phyloP scores from a whole-genome alignment of 2,797 vertebrate genomes.

The Myotis daubentonii region DNA sequence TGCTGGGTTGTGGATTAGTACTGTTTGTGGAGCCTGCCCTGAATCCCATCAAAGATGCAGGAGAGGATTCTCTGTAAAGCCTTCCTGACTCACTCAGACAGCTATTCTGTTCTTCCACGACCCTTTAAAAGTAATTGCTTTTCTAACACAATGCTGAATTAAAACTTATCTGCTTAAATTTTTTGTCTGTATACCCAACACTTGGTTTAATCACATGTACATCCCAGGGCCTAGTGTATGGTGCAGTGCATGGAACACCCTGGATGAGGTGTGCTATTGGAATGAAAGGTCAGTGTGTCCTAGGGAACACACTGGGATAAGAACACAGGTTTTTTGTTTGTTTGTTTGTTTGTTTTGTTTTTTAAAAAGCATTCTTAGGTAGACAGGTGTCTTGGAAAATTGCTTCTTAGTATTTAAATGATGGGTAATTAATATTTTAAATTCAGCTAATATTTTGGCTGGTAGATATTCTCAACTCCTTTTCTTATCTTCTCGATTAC shows the following conservation, averaged over 20 bases:
- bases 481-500: not conserved
- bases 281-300: not conserved
- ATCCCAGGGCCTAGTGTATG: not conserved
- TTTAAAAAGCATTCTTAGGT: not conserved
- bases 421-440: not conserved
- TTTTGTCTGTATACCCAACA: not conserved
- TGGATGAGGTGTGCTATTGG: not conserved
- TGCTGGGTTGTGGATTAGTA: not conserved
- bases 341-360: too few species aligned
- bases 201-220: slow-evolving; percentile 9
- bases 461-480: not conserved
- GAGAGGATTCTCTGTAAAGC: not conserved
- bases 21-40: not conserved
- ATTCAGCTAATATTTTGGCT: not conserved
- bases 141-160: not conserved
- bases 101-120: not conserved
- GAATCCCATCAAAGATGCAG: not conserved
- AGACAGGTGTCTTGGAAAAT: not conserved
- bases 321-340: accelerated
- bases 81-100: not conserved
- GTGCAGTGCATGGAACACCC: accelerated
- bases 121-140: not conserved
- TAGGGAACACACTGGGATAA: not conserved
- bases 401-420: not conserved
- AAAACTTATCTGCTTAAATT: not conserved